These are phyloP conservation scores for Gallinago stenura DNA, from an alignment of 2,797 vertebrate genomes.

Conservation along the genomic window DNA sequence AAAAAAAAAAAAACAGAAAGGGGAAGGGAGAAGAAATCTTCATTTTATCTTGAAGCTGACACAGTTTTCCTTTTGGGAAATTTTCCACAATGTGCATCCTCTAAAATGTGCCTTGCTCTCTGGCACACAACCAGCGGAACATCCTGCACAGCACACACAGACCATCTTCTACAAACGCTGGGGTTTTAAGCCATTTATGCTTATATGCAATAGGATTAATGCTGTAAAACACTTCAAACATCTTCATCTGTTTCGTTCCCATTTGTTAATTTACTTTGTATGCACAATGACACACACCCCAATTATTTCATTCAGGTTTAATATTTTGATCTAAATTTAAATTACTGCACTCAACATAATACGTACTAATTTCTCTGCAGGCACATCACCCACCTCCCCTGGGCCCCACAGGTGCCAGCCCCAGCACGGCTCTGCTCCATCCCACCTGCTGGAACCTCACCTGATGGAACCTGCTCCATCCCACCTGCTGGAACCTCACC, in stretches of 20 bases:
- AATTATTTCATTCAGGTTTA: background rate
- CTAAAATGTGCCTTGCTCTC: background rate
- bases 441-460: too few species aligned
- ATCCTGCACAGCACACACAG: background rate
- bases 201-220: background rate
- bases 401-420: too few species aligned
- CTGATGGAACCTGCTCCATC: too few species aligned
- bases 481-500: too few species aligned
- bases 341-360: background rate
- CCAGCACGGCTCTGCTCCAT: too few species aligned
- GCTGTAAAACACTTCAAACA: background rate
- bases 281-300: accelerated
- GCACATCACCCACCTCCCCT: too few species aligned
- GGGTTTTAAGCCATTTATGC: background rate
- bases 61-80: conserved; percentile 21
- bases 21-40: background rate
- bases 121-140: background rate
- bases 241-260: background rate
- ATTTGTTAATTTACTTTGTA: background rate
- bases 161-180: background rate
- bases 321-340: background rate
- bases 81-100: conserved; percentile 35
- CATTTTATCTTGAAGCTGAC: background rate
- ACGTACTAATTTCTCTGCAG: background rate
- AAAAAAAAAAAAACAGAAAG: background rate